Percentiles rank a stretch among this genome's conserved stretches.
Evolutionary conservation across 2,797 vertebrate genomes (phyloP).

Genomic region (Apogon hyalosoma): DNA sequence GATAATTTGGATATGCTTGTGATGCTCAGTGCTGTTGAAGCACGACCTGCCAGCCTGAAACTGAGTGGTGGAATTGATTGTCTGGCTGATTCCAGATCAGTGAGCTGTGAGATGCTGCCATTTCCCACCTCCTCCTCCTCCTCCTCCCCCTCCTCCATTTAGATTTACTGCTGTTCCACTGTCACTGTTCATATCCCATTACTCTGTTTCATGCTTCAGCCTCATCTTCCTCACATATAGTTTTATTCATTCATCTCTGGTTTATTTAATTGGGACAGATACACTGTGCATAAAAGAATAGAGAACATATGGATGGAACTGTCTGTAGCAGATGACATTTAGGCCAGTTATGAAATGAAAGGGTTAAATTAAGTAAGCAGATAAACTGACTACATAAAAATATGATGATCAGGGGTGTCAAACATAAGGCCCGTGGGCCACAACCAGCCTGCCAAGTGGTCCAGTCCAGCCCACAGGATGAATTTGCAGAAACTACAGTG

Average conservation of each 20-base stretch:
- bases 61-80: conserved; percentile 69
- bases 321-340: no score
- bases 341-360: no score
- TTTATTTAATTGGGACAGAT: no score
- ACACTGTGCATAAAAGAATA: no score
- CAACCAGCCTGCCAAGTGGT: no score
- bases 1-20: conserved; percentile 27
- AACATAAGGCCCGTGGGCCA: no score
- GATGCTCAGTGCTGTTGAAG: conserved; percentile 32
- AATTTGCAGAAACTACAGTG: no score
- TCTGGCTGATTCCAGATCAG: conserved; percentile 69
- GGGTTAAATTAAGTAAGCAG: no score
- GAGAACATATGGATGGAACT: no score
- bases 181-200: conserved; percentile 47
- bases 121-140: not conserved
- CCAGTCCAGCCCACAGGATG: no score
- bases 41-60: conserved; percentile 46
- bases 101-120: conserved; percentile 63
- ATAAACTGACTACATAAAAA: no score
- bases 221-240: conserved; percentile 29
- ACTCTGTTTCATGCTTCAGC: conserved; percentile 28
- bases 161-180: conserved; percentile 51
- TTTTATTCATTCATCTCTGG: not conserved
- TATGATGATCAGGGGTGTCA: no score
- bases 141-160: conserved; percentile 17